A percentile compares a stretch with the other conserved stretches of the same genome.
Conservation (phyloP, 2,888 invertebrate species). For the Lasioglossum morio region DNA sequence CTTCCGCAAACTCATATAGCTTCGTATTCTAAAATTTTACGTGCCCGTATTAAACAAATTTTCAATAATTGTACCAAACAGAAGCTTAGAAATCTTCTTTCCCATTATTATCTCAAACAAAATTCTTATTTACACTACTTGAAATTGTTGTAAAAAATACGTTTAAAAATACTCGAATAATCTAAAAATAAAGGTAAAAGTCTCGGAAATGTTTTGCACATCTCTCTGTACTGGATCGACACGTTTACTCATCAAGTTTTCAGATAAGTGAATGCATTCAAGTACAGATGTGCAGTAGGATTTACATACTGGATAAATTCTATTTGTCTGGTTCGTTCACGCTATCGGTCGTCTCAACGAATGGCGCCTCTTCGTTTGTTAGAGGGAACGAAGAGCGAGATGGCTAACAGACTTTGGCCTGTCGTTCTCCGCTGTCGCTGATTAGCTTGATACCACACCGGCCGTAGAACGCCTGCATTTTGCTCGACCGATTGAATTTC, state of each 20-base stretch:
- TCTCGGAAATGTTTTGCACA: background rate
- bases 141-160: too few species aligned
- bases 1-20: too few species aligned
- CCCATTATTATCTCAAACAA: too few species aligned
- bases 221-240: background rate
- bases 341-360: background rate
- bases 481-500: slow-evolving; percentile 70
- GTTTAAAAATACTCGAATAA: too few species aligned
- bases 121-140: too few species aligned
- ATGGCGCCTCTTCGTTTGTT: background rate
- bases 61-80: too few species aligned
- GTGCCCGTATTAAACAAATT: too few species aligned
- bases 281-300: background rate
- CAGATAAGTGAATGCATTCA: background rate
- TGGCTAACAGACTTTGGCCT: slow-evolving; percentile 10
- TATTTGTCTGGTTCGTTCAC: background rate
- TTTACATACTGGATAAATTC: background rate
- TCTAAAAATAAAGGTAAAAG: too few species aligned
- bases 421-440: background rate
- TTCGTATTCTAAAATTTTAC: background rate
- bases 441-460: slow-evolving; percentile 28
- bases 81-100: too few species aligned
- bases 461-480: slow-evolving; percentile 49
- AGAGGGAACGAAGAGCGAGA: background rate
- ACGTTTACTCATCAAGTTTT: background rate